Evolutionary conservation across 2,888 invertebrate species (phyloP), one percentile per base, ranked within the genome.

Genomic region (Fragum whitleyi): DNA sequence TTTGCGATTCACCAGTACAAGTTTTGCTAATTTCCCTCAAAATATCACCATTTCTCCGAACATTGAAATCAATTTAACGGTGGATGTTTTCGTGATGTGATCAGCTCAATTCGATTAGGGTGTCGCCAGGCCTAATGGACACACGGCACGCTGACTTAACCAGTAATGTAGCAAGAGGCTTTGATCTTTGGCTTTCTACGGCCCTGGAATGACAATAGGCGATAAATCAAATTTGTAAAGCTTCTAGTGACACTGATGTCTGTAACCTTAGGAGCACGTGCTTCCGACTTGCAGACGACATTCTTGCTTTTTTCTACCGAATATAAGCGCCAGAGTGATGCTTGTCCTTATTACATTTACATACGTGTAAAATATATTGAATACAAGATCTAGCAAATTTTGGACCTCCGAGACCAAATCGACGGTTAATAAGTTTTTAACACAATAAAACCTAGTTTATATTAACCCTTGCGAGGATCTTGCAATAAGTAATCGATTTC

Each of bases 11-110:
- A 39, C 39, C 65, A 65, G 65, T 65, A 65, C 65, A 65, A 65
- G 65, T 21, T 72, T 57, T 72, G 71, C 77, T 77, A 83, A 77
- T 79, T 83, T 80, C 74, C 65, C 77, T 76, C 74, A 77, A 79
- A 77, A 77, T 77, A 72, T 59, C 72, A 51, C 75, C 68, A 72
- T 80, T 72, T 69, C 68, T 61, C 57, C 53, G 67, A 79, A 81
- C 85, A 81, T 77, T 75, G 79, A 79, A 85, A 81, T 85, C 85
- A 85, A 85, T 85, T 85, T 85, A 85, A 77, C 75, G 39, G 72
- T 75, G 83, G 77, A 69, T 76, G 70, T 67, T 77, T 77, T 75
- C 85, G 80, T 85, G 85, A 81, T 79, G 73, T 71, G 81, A 80
- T 81, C 81, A 77, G 69, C 47, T 47, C 79, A 82, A 85, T 75